Conservation (phyloP, 23 tunicate genomes). For the Halocynthia aurantium region DNA sequence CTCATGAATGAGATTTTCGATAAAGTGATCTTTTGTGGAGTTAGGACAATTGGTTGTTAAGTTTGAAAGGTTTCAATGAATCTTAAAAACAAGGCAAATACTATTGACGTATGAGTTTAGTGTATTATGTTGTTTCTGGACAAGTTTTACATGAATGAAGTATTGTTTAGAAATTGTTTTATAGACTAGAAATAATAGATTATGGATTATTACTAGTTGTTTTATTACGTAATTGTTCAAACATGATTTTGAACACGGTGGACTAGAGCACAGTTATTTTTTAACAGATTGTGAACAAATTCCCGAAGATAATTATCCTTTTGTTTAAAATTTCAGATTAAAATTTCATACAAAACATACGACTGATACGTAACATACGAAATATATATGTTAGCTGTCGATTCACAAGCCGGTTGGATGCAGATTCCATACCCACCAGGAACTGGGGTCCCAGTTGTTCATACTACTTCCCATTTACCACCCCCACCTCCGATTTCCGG, state of each 20-base stretch:
- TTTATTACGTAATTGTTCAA: constrained; percentile 6
- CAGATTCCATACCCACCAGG: constrained; percentile 70
- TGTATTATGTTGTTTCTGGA: constrained; percentile 23
- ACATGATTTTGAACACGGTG: not conserved
- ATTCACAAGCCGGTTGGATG: constrained; percentile 49
- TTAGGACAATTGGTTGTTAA: constrained; percentile 29
- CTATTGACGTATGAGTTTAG: constrained; percentile 19
- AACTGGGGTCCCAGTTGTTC: constrained; percentile 35
- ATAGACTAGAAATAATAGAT: constrained; percentile 5
- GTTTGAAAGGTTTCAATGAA: constrained; percentile 34
- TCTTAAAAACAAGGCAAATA: constrained; percentile 8
- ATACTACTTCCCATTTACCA: constrained; percentile 63
- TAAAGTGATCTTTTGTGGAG: constrained; percentile 28
- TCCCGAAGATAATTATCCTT: not conserved
- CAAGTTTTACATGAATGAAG: constrained; percentile 14
- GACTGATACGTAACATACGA: not conserved
- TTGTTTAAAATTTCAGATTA: not conserved
- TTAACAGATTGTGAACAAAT: not conserved
- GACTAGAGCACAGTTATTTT: not conserved
- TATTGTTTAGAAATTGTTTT: constrained; percentile 11
- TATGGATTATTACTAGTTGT: constrained; percentile 3
- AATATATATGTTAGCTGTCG: constrained; percentile 52
- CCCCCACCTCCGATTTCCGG: constrained; percentile 61
- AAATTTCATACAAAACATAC: not conserved
- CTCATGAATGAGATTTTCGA: constrained; percentile 31